Evolutionary conservation across 2,797 vertebrate genomes (phyloP).

Genomic region (Bovichtus variegatus): DNA sequence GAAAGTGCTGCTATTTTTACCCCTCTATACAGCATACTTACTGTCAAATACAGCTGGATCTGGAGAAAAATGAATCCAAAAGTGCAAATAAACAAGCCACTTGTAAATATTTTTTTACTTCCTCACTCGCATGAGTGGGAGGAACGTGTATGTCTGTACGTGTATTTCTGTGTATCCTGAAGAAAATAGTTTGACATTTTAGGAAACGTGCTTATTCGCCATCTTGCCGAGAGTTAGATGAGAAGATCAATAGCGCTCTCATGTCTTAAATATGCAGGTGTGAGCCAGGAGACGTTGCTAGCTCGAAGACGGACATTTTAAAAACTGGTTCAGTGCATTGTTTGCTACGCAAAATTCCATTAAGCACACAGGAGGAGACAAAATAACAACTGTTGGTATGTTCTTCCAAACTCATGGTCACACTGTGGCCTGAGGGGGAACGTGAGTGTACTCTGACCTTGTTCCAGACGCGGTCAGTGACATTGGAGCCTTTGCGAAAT

Average conservation of each 20-base stretch:
- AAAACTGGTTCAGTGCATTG: neutral
- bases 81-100: constrained; percentile 8
- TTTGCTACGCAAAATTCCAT: constrained; percentile 12
- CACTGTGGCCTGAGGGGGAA: constrained; percentile 5
- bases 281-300: neutral
- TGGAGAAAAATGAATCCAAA: neutral
- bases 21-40: constrained; percentile 27
- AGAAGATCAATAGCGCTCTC: neutral
- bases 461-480: constrained; percentile 11
- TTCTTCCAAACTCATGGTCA: constrained; percentile 11
- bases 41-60: constrained; percentile 45
- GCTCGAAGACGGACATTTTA: neutral
- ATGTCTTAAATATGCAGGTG: neutral
- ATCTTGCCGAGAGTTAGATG: neutral
- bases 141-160: neutral
- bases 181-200: neutral
- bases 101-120: constrained; percentile 6
- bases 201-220: neutral
- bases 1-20: constrained; percentile 41
- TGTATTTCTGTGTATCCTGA: neutral
- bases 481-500: neutral
- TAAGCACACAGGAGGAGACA: constrained; percentile 21
- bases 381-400: constrained; percentile 23
- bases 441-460: constrained; percentile 3
- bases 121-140: neutral